A percentile compares a stretch with the other conserved stretches of the same genome.
These are phyloP conservation scores for Ochropleura plecta DNA, from an alignment of 2,888 invertebrate genomes.

Conservation along the genomic window DNA sequence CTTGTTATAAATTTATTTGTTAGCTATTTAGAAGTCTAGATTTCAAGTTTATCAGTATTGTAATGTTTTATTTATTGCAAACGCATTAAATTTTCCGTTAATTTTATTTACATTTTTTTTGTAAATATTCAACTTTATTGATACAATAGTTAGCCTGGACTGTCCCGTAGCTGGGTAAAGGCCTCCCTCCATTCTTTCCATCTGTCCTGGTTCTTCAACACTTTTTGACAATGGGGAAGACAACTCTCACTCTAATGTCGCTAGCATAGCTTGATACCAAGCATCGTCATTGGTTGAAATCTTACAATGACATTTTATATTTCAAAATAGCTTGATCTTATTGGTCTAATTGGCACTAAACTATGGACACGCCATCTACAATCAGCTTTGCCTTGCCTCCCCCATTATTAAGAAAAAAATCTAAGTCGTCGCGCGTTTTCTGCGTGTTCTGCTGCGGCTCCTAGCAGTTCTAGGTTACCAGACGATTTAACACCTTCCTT, in stretches of 20 bases:
- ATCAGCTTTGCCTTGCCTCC: no score
- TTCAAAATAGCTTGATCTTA: no score
- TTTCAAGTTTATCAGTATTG: conserved; percentile 28
- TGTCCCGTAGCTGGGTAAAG: not conserved
- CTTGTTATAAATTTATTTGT: conserved; percentile 20
- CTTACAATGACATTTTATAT: no score
- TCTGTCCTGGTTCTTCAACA: not conserved
- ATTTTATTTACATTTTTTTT: conserved; percentile 9
- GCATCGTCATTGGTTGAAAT: no score
- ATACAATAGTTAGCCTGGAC: not conserved
- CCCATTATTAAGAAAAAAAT: not conserved
- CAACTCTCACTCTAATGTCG: no score
- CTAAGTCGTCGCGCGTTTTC: not conserved
- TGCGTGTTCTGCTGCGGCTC: not conserved
- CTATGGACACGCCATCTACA: no score
- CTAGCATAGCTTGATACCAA: no score
- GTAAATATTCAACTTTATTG: conserved; percentile 3
- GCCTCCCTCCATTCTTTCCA: not conserved
- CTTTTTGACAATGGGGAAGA: not conserved
- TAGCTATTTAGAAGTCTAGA: conserved; percentile 7
- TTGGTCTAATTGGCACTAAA: no score
- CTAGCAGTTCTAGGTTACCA: not conserved
- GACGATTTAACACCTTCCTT: not conserved
- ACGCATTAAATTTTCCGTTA: conserved; percentile 19
- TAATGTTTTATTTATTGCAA: conserved; percentile 23